Conservation (phyloP, 2,113 vertebrate species). For the Vulpes ferrilata region DNA sequence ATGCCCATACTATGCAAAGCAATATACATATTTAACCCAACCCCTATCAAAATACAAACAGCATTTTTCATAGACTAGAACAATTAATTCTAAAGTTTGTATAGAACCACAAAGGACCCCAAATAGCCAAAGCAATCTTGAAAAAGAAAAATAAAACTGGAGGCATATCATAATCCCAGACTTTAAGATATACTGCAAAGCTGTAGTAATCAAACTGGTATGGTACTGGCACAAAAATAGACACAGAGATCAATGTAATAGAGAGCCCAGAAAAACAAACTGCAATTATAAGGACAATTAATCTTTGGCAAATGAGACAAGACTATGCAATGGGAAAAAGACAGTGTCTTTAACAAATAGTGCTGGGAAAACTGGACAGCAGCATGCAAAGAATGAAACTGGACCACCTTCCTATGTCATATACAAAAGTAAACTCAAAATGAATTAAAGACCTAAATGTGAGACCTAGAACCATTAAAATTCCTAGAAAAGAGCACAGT, state of each 20-base stretch:
- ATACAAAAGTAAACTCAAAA: background rate
- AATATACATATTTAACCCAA: background rate
- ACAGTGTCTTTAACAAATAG: background rate
- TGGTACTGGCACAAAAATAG: background rate
- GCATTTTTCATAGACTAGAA: background rate
- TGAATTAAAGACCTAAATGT: background rate
- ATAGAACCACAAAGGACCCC: no score
- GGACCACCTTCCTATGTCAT: background rate
- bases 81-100: no score
- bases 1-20: background rate
- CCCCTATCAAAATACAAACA: background rate
- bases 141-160: no score
- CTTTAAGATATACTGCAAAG: background rate
- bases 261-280: background rate
- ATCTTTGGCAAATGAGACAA: background rate
- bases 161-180: background rate
- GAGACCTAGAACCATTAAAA: background rate
- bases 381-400: background rate
- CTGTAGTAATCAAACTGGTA: background rate
- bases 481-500: background rate
- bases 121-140: no score
- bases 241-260: background rate
- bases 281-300: background rate
- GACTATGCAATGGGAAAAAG: background rate
- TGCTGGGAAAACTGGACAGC: background rate